A percentile compares a stretch with the other conserved stretches of the same genome.
Conservation (phyloP, 2,113 vertebrate species). For the Nannospalax galili region DNA sequence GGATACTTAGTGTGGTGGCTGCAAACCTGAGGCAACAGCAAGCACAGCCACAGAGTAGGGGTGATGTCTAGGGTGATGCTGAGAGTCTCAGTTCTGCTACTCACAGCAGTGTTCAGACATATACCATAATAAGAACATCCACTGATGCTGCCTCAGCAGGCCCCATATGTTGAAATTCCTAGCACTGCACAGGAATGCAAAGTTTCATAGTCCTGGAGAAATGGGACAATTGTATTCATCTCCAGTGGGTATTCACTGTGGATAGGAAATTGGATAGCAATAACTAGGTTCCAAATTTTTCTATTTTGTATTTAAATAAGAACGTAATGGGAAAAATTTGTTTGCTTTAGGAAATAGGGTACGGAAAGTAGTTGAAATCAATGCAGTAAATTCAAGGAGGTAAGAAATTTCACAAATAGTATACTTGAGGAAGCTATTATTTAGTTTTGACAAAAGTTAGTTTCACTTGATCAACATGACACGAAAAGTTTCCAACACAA, state of each 20-base stretch:
- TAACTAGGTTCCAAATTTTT: neutral
- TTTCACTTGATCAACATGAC: neutral
- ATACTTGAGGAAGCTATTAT: neutral
- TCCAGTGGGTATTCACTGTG: slow-evolving; percentile 5
- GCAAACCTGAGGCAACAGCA: slow-evolving; percentile 57
- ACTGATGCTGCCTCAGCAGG: slow-evolving; percentile 2
- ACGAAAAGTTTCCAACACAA: neutral
- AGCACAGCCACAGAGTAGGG: slow-evolving; percentile 63
- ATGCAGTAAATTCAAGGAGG: neutral
- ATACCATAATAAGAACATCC: neutral
- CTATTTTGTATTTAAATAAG: neutral
- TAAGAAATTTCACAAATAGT: neutral
- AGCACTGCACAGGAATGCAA: neutral
- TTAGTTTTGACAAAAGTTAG: neutral
- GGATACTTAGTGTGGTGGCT: slow-evolving; percentile 24
- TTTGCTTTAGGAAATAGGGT: neutral
- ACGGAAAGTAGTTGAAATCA: neutral
- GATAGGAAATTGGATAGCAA: neutral
- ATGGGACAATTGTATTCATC: neutral
- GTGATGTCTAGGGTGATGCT: slow-evolving; percentile 54
- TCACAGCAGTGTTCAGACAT: slow-evolving; percentile 68
- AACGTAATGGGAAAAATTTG: neutral
- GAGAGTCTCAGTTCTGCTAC: slow-evolving; percentile 76
- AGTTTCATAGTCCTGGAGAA: neutral
- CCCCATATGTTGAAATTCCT: neutral